These are phyloP conservation scores for Enteromius thamalakanensis DNA, from an alignment of 2,797 vertebrate genomes.

Conservation along the genomic window DNA sequence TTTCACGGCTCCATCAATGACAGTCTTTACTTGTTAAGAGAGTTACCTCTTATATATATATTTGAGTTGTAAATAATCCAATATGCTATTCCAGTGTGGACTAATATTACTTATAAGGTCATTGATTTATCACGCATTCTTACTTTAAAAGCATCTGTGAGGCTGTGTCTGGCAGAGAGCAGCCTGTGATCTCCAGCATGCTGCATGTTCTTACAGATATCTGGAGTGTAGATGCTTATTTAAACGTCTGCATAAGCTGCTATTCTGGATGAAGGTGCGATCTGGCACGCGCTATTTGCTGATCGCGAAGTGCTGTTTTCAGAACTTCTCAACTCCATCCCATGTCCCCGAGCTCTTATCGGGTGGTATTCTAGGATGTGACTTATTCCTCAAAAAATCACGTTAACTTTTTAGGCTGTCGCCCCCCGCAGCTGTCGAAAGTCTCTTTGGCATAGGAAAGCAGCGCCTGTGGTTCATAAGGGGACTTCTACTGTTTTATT, in stretches of 20 bases:
- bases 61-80: background rate
- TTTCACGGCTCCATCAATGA: background rate
- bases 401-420: slow-evolving; percentile 48
- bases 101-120: background rate
- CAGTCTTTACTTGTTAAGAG: background rate
- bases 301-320: slow-evolving; percentile 8
- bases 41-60: background rate
- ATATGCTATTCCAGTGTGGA: background rate
- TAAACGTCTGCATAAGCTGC: slow-evolving; percentile 27
- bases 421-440: slow-evolving; percentile 30
- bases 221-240: slow-evolving; percentile 18
- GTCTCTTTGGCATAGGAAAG: slow-evolving; percentile 47
- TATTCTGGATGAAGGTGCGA: slow-evolving; percentile 35
- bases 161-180: background rate
- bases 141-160: slow-evolving; percentile 1
- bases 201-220: slow-evolving; percentile 11
- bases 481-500: slow-evolving; percentile 54
- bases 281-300: slow-evolving; percentile 20
- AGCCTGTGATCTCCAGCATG: background rate
- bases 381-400: slow-evolving; percentile 48
- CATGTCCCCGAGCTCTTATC: slow-evolving; percentile 35
- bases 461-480: slow-evolving; percentile 47
- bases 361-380: slow-evolving; percentile 24
- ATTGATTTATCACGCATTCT: background rate
- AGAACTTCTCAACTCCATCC: slow-evolving; percentile 35